Percentiles rank a stretch among this genome's conserved stretches.
Conservation (phyloP, 2,888 invertebrate genomes). For the Psococerastis gibbosa region DNA sequence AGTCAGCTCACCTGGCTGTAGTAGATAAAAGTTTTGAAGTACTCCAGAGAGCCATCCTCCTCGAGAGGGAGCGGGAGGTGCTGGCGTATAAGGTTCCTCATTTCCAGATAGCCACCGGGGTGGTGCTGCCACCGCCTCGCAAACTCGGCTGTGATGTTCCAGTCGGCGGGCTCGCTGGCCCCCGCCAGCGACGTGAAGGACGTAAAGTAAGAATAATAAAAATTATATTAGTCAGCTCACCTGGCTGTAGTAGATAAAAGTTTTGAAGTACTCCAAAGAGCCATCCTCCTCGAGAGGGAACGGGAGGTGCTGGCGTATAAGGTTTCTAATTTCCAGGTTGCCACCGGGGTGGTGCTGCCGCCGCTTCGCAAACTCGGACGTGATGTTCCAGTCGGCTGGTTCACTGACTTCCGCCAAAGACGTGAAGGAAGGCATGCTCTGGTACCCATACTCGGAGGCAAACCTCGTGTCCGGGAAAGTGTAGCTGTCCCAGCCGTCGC, state of each 20-base stretch:
- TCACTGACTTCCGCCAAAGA: slow-evolving; percentile 43
- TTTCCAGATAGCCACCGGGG: slow-evolving; percentile 45
- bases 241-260: slow-evolving; percentile 71
- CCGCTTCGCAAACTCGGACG: slow-evolving; percentile 45
- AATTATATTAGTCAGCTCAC: slow-evolving; percentile 27
- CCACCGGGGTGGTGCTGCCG: slow-evolving; percentile 78
- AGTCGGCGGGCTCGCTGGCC: slow-evolving; percentile 30
- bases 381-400: slow-evolving; percentile 22
- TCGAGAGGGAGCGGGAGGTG: slow-evolving; percentile 42
- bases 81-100: slow-evolving; percentile 37
- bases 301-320: slow-evolving; percentile 42
- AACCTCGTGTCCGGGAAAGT: slow-evolving; percentile 70
- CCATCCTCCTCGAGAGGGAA: slow-evolving; percentile 33
- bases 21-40: slow-evolving; percentile 52
- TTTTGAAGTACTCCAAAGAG: slow-evolving; percentile 36
- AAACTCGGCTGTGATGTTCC: slow-evolving; percentile 33
- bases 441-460: slow-evolving; percentile 90
- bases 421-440: slow-evolving; percentile 60
- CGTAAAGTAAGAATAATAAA: slow-evolving; percentile 23
- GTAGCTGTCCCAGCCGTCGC: slow-evolving; percentile 60
- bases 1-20: slow-evolving; percentile 54
- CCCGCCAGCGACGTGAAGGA: slow-evolving; percentile 44
- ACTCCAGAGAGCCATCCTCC: slow-evolving; percentile 30
- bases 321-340: slow-evolving; percentile 36
- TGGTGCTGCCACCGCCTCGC: slow-evolving; percentile 74